Percentiles rank a stretch among this genome's conserved stretches.
Conservation (phyloP, 1,140 invertebrate genomes). For the Batillaria attramentaria region DNA sequence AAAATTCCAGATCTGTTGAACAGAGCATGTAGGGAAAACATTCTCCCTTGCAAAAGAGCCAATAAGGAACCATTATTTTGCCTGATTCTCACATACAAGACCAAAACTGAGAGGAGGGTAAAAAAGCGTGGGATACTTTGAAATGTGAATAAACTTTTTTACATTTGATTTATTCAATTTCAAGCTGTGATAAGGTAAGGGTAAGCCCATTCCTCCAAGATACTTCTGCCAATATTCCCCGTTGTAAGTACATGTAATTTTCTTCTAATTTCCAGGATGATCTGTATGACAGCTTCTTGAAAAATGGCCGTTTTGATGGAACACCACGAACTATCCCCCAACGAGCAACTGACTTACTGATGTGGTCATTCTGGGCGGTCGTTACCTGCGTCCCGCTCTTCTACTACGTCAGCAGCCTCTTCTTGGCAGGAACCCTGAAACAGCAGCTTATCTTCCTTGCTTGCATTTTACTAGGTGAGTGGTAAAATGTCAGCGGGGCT, state of each 20-base stretch:
- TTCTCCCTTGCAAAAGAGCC: too few species aligned
- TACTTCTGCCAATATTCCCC: too few species aligned
- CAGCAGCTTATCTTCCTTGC: constrained; percentile 45
- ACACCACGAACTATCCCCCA: constrained; percentile 44
- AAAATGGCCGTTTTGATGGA: constrained; percentile 62
- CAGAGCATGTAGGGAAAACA: too few species aligned
- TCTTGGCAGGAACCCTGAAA: constrained; percentile 50
- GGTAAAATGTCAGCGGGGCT: too few species aligned
- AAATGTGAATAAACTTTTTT: neutral
- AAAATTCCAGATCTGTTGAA: too few species aligned
- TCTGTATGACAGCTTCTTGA: constrained; percentile 62
- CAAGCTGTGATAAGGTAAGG: neutral
- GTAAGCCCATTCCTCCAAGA: neutral
- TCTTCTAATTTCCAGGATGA: constrained; percentile 62
- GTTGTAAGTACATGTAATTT: neutral
- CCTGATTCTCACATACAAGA: too few species aligned
- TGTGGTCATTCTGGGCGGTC: constrained; percentile 64
- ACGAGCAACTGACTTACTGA: constrained; percentile 56
- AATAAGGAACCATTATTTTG: too few species aligned
- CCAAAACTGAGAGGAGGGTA: neutral
- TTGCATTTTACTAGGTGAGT: constrained; percentile 50
- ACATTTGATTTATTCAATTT: neutral
- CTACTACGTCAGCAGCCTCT: constrained; percentile 51
- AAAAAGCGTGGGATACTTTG: neutral
- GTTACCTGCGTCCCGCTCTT: constrained; percentile 63